Evolutionary conservation across 2,888 invertebrate genomes (phyloP).

Genomic region (Drosophila colorata): DNA sequence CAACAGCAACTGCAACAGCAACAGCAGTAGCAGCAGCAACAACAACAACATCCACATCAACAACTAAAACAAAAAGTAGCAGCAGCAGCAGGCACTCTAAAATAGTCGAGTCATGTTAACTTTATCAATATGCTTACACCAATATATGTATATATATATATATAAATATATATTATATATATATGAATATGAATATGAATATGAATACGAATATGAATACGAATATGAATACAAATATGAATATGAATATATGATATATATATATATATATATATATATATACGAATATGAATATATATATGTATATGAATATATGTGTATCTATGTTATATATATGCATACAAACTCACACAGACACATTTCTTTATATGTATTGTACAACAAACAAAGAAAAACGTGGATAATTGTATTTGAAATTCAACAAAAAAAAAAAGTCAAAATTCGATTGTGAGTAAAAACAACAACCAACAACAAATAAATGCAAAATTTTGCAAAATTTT

Average conservation of each 20-base stretch:
- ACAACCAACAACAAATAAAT: slow-evolving; percentile 48
- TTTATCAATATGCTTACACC: slow-evolving; percentile 46
- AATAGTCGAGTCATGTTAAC: slow-evolving; percentile 53
- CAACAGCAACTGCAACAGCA: background rate
- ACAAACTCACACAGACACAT: slow-evolving; percentile 19
- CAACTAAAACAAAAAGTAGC: background rate
- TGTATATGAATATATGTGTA: background rate
- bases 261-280: slow-evolving; percentile 3
- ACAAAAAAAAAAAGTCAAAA: slow-evolving; percentile 20
- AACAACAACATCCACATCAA: slow-evolving; percentile 3
- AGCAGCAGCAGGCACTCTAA: slow-evolving; percentile 23
- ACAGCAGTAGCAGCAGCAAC: slow-evolving; percentile 4
- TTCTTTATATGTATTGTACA: slow-evolving; percentile 57
- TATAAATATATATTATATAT: slow-evolving; percentile 11
- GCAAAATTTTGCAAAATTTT: slow-evolving; percentile 64
- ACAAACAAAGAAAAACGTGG: slow-evolving; percentile 39
- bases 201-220: slow-evolving; percentile 14
- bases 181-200: slow-evolving; percentile 6
- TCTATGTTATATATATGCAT: slow-evolving; percentile 6
- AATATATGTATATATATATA: slow-evolving; percentile 25
- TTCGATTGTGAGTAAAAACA: slow-evolving; percentile 35
- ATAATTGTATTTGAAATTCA: slow-evolving; percentile 54
- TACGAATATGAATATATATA: background rate
- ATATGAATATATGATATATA: slow-evolving; percentile 36
- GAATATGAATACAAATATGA: slow-evolving; percentile 35